phyloP scores from a whole-genome alignment of 1,140 invertebrate genomes.

The Dermatophagoides farinae region DNA sequence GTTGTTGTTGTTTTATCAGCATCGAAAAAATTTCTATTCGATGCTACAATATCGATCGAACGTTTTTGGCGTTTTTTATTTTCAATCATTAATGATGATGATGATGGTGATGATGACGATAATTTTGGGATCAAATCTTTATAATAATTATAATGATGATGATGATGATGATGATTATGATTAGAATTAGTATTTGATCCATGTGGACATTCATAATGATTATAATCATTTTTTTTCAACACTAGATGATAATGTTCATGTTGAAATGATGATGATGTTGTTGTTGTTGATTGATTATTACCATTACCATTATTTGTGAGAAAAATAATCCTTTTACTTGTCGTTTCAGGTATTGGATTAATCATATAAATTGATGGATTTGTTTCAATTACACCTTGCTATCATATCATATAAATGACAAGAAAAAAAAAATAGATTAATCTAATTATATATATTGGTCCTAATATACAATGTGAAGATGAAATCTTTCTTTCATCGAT shows the following conservation, averaged over 20 bases:
- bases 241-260: constrained; percentile 14
- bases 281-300: background rate
- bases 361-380: constrained; percentile 12
- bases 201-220: constrained; percentile 19
- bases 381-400: constrained; percentile 19
- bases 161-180: background rate
- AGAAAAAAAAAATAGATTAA: background rate
- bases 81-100: background rate
- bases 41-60: background rate
- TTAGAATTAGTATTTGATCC: background rate
- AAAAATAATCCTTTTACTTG: background rate
- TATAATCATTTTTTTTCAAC: constrained; percentile 2
- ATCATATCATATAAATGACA: background rate
- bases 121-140: background rate
- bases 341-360: constrained; percentile 15
- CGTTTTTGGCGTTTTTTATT: background rate
- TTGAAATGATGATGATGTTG: constrained; percentile 8
- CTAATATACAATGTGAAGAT: background rate
- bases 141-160: background rate
- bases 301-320: background rate
- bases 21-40: background rate
- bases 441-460: too few species aligned
- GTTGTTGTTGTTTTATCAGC: background rate
- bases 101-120: background rate
- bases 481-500: background rate